Conservation (phyloP, 2,113 vertebrate genomes). For the Osmerus eperlanus region DNA sequence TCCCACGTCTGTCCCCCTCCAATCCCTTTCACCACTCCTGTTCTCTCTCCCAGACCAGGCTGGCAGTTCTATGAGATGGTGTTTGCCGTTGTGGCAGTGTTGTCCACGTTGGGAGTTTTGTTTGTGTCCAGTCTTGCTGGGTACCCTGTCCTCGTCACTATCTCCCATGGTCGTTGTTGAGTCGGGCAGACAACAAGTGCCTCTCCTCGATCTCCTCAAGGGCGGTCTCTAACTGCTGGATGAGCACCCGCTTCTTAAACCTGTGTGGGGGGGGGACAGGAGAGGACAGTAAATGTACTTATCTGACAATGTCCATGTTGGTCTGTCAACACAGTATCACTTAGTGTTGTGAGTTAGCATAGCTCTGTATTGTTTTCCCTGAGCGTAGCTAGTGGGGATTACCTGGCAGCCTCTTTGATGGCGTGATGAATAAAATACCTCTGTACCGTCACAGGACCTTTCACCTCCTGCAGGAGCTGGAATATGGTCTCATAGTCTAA, state of each 20-base stretch:
- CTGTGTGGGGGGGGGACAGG: conserved; percentile 56
- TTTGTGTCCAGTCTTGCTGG: background rate
- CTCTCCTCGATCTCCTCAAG: conserved; percentile 81
- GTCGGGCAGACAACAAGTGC: conserved; percentile 64
- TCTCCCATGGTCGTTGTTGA: conserved; percentile 81
- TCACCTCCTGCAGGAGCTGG: conserved; percentile 90
- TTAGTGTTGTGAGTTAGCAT: background rate
- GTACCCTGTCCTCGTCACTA: conserved; percentile 60
- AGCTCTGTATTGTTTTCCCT: background rate
- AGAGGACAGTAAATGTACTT: background rate
- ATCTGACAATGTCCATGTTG: too few relatives aligned
- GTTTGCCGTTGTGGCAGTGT: background rate
- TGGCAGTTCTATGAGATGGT: background rate
- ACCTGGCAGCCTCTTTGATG: conserved; percentile 96
- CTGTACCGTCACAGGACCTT: conserved; percentile 87
- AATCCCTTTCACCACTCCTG: background rate
- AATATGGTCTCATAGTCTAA: conserved; percentile 93
- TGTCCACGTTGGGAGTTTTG: background rate
- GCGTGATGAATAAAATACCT: conserved; percentile 92
- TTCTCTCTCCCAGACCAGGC: conserved; percentile 14
- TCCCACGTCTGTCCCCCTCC: conserved; percentile 12
- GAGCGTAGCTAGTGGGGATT: conserved; percentile 8
- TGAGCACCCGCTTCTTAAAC: conserved; percentile 98
- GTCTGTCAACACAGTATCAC: background rate
- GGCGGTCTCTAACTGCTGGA: conserved; percentile 91